A percentile compares a stretch with the other conserved stretches of the same genome.
phyloP scores from a whole-genome alignment of 30 jellyfish, hydroid and myxozoan species.

The Hydractinia echinata region DNA sequence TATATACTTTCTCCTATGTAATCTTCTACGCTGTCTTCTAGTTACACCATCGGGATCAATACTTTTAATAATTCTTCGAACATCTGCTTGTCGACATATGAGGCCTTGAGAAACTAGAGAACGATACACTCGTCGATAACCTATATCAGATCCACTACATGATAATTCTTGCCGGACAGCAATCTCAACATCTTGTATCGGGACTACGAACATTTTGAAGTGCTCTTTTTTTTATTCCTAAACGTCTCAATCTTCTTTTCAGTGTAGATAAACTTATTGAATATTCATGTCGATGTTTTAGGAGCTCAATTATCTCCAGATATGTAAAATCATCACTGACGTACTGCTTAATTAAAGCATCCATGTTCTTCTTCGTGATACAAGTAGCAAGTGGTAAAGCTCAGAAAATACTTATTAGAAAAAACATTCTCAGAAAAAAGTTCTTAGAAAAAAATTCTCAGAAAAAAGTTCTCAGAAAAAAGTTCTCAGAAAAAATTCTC shows the following conservation, averaged over 20 bases:
- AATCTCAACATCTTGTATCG: slow-evolving; percentile 13
- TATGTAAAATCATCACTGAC: slow-evolving; percentile 40
- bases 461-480: no score
- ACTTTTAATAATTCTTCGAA: slow-evolving; percentile 23
- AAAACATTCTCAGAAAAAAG: no score
- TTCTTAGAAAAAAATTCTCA: no score
- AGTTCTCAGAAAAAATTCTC: no score
- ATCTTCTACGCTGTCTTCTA: slow-evolving; percentile 21
- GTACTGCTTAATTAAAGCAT: not conserved
- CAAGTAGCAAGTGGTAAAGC: no score
- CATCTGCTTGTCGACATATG: slow-evolving; percentile 28
- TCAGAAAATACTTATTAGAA: no score
- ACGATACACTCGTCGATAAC: slow-evolving; percentile 37
- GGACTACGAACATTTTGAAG: not conserved
- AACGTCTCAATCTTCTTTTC: slow-evolving; percentile 39
- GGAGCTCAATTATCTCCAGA: slow-evolving; percentile 41
- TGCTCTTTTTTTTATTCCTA: not conserved
- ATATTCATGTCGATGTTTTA: slow-evolving; percentile 30
- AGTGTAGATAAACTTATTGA: slow-evolving; percentile 37
- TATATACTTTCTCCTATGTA: slow-evolving; percentile 39
- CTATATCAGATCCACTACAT: slow-evolving; percentile 47
- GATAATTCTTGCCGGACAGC: slow-evolving; percentile 29
- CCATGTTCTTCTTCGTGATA: not conserved
- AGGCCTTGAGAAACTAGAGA: slow-evolving; percentile 27
- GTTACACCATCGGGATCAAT: slow-evolving; percentile 54